phyloP scores from a whole-genome alignment of 2,113 vertebrate genomes.

The Empidonax alnorum region DNA sequence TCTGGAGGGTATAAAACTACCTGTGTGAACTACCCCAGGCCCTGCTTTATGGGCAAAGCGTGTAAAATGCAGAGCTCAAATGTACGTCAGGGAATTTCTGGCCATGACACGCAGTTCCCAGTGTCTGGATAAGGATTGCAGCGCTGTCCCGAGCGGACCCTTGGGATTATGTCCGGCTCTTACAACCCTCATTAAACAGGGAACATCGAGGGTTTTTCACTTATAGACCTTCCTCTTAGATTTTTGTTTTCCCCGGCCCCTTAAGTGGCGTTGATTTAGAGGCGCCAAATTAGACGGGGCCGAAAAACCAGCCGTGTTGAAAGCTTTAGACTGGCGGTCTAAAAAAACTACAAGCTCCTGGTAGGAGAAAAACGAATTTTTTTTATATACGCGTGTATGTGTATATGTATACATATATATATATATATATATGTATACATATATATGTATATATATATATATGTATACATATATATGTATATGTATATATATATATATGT shows the following conservation, averaged over 20 bases:
- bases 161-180: neutral
- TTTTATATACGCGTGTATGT: neutral
- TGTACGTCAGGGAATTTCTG: fast-evolving
- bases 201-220: neutral
- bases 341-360: neutral
- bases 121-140: fast-evolving
- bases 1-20: fast-evolving
- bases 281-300: neutral
- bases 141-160: neutral
- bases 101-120: neutral
- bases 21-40: fast-evolving
- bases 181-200: fast-evolving
- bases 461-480: no score
- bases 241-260: neutral
- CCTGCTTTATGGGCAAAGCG: fast-evolving
- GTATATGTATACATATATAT: neutral
- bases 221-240: neutral
- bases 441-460: no score
- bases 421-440: no score
- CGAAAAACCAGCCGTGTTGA: neutral
- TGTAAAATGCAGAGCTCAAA: neutral
- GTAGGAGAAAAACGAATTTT: no score
- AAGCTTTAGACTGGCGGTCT: neutral
- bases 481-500: no score
- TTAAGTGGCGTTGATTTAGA: neutral